Percentiles rank a stretch among this genome's conserved stretches.
phyloP scores from a whole-genome alignment of 1,140 invertebrate species.

The Apis cerana region DNA sequence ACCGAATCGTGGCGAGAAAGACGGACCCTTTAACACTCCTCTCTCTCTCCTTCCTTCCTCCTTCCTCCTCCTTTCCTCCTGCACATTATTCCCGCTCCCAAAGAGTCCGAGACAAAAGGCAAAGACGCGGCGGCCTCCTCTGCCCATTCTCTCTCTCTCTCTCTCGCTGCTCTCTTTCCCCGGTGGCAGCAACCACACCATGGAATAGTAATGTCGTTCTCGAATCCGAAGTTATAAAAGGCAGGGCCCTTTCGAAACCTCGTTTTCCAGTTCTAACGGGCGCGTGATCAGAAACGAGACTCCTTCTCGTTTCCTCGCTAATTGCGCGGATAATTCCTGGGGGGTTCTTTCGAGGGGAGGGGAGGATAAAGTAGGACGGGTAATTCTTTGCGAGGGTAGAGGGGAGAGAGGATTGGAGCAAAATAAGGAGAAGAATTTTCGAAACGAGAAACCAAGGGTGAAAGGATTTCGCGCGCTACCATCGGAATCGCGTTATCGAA shows the following conservation, averaged over 20 bases:
- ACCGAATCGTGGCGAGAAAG: constrained; percentile 41
- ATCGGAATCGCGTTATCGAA: neutral
- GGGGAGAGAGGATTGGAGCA: no score
- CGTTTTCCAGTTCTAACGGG: no score
- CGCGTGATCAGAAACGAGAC: neutral
- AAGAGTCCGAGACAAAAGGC: constrained; percentile 35
- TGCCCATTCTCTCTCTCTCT: neutral
- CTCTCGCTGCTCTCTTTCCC: neutral
- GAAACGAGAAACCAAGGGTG: neutral
- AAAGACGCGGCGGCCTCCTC: constrained; percentile 5
- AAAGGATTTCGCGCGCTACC: no score
- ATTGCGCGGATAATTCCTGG: neutral
- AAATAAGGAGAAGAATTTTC: neutral
- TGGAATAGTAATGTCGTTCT: constrained; percentile 35
- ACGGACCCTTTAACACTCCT: constrained; percentile 38
- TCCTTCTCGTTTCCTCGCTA: neutral
- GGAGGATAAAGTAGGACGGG: neutral
- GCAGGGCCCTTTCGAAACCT: neutral
- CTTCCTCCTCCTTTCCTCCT: neutral
- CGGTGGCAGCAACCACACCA: neutral
- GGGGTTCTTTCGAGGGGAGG: neutral
- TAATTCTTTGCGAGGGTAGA: neutral
- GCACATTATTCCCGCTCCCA: constrained; percentile 48
- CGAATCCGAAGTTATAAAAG: neutral
- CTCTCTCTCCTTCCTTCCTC: neutral